Percentiles rank a stretch among this genome's conserved stretches.
Evolutionary conservation across 2,113 vertebrate genomes (phyloP).

Genomic region (Amphiprion percula): DNA sequence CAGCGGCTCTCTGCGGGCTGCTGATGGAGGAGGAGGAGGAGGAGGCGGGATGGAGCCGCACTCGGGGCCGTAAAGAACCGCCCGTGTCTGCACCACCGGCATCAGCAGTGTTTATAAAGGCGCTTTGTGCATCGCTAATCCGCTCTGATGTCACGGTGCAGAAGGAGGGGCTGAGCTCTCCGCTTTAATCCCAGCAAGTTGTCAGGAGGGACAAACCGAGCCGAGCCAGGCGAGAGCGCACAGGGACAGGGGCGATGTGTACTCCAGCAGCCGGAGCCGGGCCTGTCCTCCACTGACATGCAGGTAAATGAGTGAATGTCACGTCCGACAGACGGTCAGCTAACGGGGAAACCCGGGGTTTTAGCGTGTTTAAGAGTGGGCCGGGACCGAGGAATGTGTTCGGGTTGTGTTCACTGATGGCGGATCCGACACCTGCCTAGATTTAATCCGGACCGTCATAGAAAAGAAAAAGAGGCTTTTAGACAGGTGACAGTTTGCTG

Average conservation of each 20-base stretch:
- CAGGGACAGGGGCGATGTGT: conserved; percentile 46
- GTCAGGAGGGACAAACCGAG: conserved; percentile 57
- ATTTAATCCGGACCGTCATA: not conserved
- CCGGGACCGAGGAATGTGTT: not conserved
- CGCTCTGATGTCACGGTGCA: conserved; percentile 83
- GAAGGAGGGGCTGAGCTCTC: conserved; percentile 77
- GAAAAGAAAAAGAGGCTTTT: not conserved
- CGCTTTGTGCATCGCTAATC: conserved; percentile 82
- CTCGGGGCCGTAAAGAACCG: conserved; percentile 22
- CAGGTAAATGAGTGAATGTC: conserved; percentile 69
- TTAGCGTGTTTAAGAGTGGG: not conserved
- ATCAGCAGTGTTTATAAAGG: conserved; percentile 64
- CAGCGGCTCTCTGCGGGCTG: conserved; percentile 38
- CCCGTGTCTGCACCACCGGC: conserved; percentile 29
- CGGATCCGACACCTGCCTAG: conserved; percentile 64
- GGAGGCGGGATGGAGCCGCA: conserved; percentile 37
- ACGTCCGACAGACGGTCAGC: conserved; percentile 1
- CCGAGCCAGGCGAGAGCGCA: conserved; percentile 31
- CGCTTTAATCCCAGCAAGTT: conserved; percentile 70
- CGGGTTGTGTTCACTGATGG: conserved; percentile 41
- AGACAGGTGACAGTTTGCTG: conserved; percentile 48
- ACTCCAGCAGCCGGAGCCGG: conserved; percentile 54
- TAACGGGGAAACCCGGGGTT: not conserved
- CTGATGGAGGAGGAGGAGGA: conserved; percentile 12
- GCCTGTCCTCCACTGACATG: conserved; percentile 62